Evolutionary conservation across 2,888 invertebrate genomes (phyloP).

Genomic region (Aphrophora alni): DNA sequence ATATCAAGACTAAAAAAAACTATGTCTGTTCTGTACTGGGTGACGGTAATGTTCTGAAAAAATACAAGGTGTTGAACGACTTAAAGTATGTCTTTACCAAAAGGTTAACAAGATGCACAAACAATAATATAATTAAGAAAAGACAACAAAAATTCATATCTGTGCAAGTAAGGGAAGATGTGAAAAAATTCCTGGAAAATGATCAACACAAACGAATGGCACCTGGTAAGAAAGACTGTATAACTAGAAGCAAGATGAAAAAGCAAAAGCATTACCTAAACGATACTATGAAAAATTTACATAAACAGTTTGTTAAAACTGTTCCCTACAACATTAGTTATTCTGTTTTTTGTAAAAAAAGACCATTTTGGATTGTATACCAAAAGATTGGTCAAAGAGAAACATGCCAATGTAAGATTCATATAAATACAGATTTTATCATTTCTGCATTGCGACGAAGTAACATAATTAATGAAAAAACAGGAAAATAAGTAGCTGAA

Average conservation of each 20-base stretch:
- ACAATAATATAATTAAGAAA: conserved; percentile 18
- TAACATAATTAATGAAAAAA: conserved; percentile 11
- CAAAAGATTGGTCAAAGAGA: conserved; percentile 21
- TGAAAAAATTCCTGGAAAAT: background rate
- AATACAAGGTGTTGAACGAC: conserved; percentile 14
- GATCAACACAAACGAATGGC: conserved; percentile 15
- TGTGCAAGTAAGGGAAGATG: background rate
- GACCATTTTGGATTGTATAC: conserved; percentile 16
- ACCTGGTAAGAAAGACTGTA: conserved; percentile 4
- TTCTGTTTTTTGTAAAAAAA: conserved; percentile 24
- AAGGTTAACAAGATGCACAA: conserved; percentile 13
- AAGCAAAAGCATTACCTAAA: conserved; percentile 21
- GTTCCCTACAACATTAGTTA: conserved; percentile 5
- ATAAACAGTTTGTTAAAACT: conserved; percentile 3
- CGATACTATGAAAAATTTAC: conserved; percentile 19
- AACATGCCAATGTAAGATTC: conserved; percentile 18
- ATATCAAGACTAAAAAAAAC: background rate
- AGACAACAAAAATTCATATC: conserved; percentile 9
- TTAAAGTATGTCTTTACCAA: conserved; percentile 20
- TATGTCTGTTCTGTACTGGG: conserved; percentile 13
- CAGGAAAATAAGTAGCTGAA: conserved; percentile 13
- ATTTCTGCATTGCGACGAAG: conserved; percentile 9
- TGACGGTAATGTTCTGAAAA: conserved; percentile 14
- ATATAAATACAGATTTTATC: conserved; percentile 14
- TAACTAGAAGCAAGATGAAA: conserved; percentile 8